Evolutionary conservation across 2,888 invertebrate genomes (phyloP), one percentile per base, ranked within the genome.

Genomic region (Mythimna ferrago): DNA sequence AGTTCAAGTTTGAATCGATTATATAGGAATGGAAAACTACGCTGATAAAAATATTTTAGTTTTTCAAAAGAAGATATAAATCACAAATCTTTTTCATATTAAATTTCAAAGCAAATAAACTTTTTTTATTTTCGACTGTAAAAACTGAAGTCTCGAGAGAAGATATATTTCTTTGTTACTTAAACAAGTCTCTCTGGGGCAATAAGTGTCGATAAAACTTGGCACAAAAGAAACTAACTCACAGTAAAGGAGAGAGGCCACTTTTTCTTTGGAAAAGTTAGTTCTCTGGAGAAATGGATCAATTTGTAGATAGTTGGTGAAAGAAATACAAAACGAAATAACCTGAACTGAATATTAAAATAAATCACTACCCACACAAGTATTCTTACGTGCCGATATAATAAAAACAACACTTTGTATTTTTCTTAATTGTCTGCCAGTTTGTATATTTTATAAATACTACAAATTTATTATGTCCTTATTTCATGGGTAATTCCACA

Each of bases 161-260:
- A 58, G 51, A 66, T 68, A 62, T 65, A 82, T 63, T 70, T 67
- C 70, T 78, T 81, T 70, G 71, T 81, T 84, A 83, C 73, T 66
- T 56, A 72, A 72, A 82, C 64, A 81, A 73, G 48, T 84, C 72
- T 73, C 82, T 41, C n/a, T 16, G 75, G 84, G 19, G 69, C 68
- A 64, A 71, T 83, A 26, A 62, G 60, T 64, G 83, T 74, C 73
- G 70, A 74, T 72, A 82, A 60, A 73, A 74, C 56, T 84, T 71
- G 32, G n/a, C 51, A 60, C 61, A 72, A 75, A 67, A 72, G 75
- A 71, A 73, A 81, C 62, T 75, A 74, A 69, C 57, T 69, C 44
- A 35, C 16, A 41, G 51, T 64, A 77, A 64, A 70, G 62, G 73
- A 72, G 51, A 63, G 48, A 44, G 60, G 57, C 41, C n/a, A 80